Base-by-base conservation (phyloP, 2,888 invertebrate genomes). In the Synanthedon andrenaeformis region DNA sequence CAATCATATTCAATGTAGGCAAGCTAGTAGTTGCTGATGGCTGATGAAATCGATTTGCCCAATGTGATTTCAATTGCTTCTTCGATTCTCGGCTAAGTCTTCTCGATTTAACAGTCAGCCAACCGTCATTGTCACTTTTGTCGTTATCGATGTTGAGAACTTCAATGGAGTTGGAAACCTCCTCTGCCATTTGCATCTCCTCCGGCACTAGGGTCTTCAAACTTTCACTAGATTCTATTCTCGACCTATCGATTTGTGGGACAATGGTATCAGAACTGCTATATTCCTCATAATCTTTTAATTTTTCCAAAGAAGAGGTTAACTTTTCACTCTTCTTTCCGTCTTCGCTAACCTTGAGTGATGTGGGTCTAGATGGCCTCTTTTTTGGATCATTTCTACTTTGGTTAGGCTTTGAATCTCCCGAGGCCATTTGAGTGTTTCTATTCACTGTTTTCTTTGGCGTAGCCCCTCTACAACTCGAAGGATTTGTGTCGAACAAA, bases 41-140 rank as follows among this genome's bases (percentile, higher is more conserved):
- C 70, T 94, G 93, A 66, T 94, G 90, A 67, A 94, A 96, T 57
- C 95, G 89, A 58, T 92, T 93, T 0, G 92, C 71, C 93, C 93
- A 93, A 59, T 92, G 91, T 13, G 91, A 90, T 69, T 92, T 92
- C 1, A 90, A 90, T 52, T 92, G 89, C 59, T 87, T 88, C 65
- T 86, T 79, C 12, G 89, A 89, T 64, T 88, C 87, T 12, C 86
- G 82, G 61, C 88, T 90, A 49, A 90, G 76, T 28, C 94, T 88
- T 45, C 93, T 89, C 51, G 93, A 92, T 65, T 95, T 93, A 0
- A 97, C 97, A 0, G 95, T 97, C 59, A 96, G 90, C 97, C 97
- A 97, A 0, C 97, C 97, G 62, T 94, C 94, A 48, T 89, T 79
- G 57, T 87, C 81, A 52, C 66, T 78, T 56, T 78, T 81, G 56